These are phyloP conservation scores for Dasyurus viverrinus DNA, from an alignment of 2,113 vertebrate genomes.

Conservation along the genomic window DNA sequence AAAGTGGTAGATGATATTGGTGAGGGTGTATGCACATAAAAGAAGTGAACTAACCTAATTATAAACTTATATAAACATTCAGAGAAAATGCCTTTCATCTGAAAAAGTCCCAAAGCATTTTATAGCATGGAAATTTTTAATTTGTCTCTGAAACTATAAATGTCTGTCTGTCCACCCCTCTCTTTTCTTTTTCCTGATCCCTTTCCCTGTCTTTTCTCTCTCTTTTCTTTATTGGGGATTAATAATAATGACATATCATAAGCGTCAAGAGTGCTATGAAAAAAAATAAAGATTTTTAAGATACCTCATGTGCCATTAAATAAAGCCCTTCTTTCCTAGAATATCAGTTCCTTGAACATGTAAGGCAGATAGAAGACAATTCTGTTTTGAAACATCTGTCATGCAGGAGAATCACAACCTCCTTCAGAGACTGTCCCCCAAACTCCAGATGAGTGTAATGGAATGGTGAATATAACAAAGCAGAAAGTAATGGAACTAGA, in stretches of 20 bases:
- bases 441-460: not conserved
- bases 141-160: constrained; percentile 70
- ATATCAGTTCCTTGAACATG: constrained; percentile 40
- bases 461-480: not conserved
- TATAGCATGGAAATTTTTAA: constrained; percentile 73
- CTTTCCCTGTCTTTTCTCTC: not conserved
- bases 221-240: constrained; percentile 60
- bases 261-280: constrained; percentile 52
- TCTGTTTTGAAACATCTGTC: not conserved
- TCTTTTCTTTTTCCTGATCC: not conserved
- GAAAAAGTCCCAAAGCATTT: constrained; percentile 76
- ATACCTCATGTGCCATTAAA: constrained; percentile 49
- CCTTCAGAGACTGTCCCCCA: constrained; percentile 15
- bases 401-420: not conserved
- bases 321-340: constrained; percentile 33
- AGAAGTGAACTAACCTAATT: constrained; percentile 71
- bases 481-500: not conserved
- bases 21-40: constrained; percentile 68
- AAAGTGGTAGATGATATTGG: constrained; percentile 60
- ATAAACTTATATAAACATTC: constrained; percentile 73
- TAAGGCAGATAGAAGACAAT: not conserved
- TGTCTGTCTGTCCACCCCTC: not conserved
- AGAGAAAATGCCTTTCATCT: constrained; percentile 77
- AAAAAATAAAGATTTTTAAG: constrained; percentile 43
- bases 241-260: constrained; percentile 68